Conservation (phyloP, 2,797 vertebrate species). For the Hyperoplus immaculatus region DNA sequence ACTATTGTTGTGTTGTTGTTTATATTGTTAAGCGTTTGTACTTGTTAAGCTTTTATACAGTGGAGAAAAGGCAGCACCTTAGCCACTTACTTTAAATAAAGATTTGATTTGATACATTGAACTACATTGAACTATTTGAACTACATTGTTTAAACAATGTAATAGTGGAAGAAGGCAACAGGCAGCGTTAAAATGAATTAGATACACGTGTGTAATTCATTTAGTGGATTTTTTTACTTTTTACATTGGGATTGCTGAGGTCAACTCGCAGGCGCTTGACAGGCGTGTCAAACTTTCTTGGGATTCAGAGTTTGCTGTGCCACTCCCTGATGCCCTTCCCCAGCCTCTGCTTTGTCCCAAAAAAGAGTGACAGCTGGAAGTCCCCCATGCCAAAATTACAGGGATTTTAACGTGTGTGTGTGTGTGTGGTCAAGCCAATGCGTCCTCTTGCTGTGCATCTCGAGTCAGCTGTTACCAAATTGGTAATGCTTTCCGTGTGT, state of each 20-base stretch:
- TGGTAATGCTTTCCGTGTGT: constrained; percentile 58
- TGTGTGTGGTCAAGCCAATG: constrained; percentile 50
- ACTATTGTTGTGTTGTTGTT: constrained; percentile 17
- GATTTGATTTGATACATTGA: no score
- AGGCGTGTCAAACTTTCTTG: constrained; percentile 43
- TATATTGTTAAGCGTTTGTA: constrained; percentile 16
- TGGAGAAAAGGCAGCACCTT: constrained; percentile 35
- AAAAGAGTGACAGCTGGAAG: constrained; percentile 70
- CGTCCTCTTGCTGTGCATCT: constrained; percentile 42
- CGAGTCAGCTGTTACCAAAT: constrained; percentile 59
- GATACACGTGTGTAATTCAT: background rate
- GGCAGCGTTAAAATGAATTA: background rate
- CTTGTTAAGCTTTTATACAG: background rate
- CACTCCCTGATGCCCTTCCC: constrained; percentile 49
- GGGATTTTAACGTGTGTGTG: constrained; percentile 35
- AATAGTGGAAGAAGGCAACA: background rate
- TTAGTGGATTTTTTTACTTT: background rate
- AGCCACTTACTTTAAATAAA: constrained; percentile 21
- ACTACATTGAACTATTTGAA: no score
- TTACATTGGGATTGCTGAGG: background rate
- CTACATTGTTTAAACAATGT: background rate
- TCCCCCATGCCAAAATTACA: constrained; percentile 30
- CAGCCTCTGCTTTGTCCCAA: constrained; percentile 30
- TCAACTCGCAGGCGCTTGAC: constrained; percentile 39
- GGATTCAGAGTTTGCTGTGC: constrained; percentile 44